A percentile compares a stretch with the other conserved stretches of the same genome.
These are phyloP conservation scores for Cydia amplana DNA, from an alignment of 1,140 invertebrate genomes.

Conservation along the genomic window DNA sequence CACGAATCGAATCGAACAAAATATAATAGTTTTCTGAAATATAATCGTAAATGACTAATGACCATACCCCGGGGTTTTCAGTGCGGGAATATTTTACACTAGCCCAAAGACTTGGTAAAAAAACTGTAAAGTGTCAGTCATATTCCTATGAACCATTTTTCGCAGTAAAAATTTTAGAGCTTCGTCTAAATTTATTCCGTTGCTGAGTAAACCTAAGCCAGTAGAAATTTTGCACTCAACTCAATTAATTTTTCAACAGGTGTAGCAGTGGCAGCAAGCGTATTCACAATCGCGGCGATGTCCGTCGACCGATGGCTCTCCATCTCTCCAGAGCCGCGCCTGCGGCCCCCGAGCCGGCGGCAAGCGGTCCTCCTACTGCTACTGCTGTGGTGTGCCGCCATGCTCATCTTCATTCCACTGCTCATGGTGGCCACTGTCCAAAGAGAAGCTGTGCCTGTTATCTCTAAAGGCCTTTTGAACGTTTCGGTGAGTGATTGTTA, in stretches of 20 bases:
- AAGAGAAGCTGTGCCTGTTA: slow-evolving; percentile 70
- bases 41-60: too few relatives aligned
- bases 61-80: too few relatives aligned
- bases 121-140: too few relatives aligned
- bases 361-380: slow-evolving; percentile 82
- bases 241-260: slow-evolving; percentile 74
- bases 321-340: slow-evolving; percentile 85
- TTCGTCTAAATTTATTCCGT: too few relatives aligned
- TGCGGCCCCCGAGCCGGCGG: slow-evolving; percentile 81
- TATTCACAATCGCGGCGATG: slow-evolving; percentile 89
- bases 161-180: too few relatives aligned
- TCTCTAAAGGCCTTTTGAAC: slow-evolving; percentile 57
- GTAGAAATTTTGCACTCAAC: neutral
- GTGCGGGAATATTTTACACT: too few relatives aligned
- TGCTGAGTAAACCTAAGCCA: too few relatives aligned
- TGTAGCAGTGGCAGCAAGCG: slow-evolving; percentile 86
- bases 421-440: slow-evolving; percentile 76
- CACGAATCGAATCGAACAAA: too few relatives aligned
- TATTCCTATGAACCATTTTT: too few relatives aligned
- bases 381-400: slow-evolving; percentile 83
- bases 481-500: slow-evolving; percentile 58
- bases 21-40: too few relatives aligned
- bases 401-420: slow-evolving; percentile 84
- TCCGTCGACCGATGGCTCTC: slow-evolving; percentile 88
- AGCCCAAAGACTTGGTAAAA: too few relatives aligned